Percentiles rank a stretch among this genome's conserved stretches.
These are phyloP conservation scores for Poeciliopsis infans DNA, from an alignment of 2,797 vertebrate species.

Conservation along the genomic window DNA sequence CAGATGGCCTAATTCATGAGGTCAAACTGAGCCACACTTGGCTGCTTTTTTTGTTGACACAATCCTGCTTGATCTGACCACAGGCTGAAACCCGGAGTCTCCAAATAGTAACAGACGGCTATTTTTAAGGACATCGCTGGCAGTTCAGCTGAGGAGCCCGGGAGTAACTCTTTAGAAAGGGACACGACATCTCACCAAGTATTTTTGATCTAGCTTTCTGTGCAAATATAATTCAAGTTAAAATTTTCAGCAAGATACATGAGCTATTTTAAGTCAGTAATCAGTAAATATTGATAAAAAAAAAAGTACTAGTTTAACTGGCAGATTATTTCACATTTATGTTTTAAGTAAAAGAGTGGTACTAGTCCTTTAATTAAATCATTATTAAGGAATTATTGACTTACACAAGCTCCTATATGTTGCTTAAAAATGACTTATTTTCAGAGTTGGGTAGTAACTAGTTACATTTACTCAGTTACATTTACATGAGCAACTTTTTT, in stretches of 20 bases:
- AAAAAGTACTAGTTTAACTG: background rate
- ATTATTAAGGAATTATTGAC: too few relatives aligned
- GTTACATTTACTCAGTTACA: too few relatives aligned
- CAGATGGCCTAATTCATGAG: conserved; percentile 27
- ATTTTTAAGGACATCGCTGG: conserved; percentile 26
- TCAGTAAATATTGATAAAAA: too few relatives aligned
- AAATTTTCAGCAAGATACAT: too few relatives aligned
- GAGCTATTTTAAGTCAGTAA: too few relatives aligned
- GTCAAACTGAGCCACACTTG: conserved; percentile 44
- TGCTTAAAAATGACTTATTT: too few relatives aligned
- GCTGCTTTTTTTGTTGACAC: conserved; percentile 16
- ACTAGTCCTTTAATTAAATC: too few relatives aligned
- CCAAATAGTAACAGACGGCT: conserved; percentile 31
- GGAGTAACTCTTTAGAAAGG: conserved; percentile 13
- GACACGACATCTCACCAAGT: background rate
- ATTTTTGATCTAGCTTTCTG: too few relatives aligned
- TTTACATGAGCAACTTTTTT: too few relatives aligned
- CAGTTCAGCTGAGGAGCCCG: conserved; percentile 6
- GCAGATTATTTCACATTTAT: background rate
- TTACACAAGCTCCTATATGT: too few relatives aligned
- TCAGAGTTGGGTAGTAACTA: too few relatives aligned
- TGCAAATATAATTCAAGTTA: too few relatives aligned
- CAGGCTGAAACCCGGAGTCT: conserved; percentile 27
- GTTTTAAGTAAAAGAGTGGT: background rate
- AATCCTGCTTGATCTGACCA: conserved; percentile 26